These are phyloP conservation scores for Idaea straminata DNA, from an alignment of 2,888 invertebrate species.

Conservation along the genomic window DNA sequence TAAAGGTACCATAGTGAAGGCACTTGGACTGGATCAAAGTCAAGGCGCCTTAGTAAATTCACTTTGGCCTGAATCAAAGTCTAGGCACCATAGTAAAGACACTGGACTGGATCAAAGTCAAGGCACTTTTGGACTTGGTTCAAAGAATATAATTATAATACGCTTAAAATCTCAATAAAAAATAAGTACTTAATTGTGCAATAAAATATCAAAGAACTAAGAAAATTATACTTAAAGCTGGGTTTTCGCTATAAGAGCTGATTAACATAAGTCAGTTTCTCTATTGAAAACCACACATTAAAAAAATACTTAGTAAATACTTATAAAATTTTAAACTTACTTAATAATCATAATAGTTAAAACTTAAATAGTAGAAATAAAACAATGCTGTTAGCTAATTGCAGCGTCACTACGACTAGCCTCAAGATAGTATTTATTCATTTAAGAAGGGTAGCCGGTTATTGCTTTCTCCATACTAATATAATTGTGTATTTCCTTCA, in stretches of 20 bases:
- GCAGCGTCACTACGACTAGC: neutral
- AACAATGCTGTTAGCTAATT: neutral
- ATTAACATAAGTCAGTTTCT: no score
- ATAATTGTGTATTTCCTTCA: no score
- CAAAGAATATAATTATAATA: neutral
- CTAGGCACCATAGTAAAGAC: no score
- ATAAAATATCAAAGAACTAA: neutral
- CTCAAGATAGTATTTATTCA: slow-evolving; percentile 17
- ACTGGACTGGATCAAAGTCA: no score
- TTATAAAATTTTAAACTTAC: neutral
- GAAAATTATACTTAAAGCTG: neutral
- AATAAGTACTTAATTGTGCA: neutral
- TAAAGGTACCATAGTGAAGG: no score
- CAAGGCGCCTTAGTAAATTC: neutral
- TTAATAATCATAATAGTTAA: neutral
- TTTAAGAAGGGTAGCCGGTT: neutral
- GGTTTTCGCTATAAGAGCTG: no score
- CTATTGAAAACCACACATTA: neutral
- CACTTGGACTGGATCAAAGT: neutral
- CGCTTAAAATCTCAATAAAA: neutral
- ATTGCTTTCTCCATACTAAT: no score
- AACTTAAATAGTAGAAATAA: neutral
- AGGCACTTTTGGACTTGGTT: neutral
- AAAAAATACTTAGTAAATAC: neutral
- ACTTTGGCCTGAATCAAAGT: neutral